Conservation (phyloP, 2,797 vertebrate species). For the Myotis pilosus region DNA sequence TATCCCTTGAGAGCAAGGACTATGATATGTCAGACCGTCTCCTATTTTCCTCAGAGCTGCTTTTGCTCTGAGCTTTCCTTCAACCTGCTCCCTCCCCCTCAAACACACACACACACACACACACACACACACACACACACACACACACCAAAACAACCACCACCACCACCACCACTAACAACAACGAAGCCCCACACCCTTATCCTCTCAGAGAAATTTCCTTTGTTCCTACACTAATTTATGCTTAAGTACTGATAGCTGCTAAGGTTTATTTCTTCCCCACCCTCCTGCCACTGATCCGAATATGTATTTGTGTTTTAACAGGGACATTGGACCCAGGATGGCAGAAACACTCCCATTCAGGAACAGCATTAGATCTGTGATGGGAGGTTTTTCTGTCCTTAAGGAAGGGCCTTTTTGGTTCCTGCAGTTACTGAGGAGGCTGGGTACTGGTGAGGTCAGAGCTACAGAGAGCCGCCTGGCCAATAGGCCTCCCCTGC, state of each 20-base stretch:
- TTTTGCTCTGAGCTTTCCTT: neutral
- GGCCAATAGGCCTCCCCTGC: neutral
- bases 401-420: neutral
- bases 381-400: neutral
- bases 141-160: neutral
- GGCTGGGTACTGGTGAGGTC: neutral
- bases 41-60: neutral
- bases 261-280: neutral
- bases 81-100: neutral
- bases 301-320: constrained; percentile 17
- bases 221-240: neutral
- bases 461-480: neutral
- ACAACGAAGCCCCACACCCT: neutral
- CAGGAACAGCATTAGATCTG: neutral
- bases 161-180: neutral
- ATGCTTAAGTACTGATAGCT: neutral
- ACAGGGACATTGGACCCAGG: neutral
- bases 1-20: neutral
- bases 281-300: neutral
- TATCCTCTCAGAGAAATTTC: neutral
- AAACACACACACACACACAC: neutral
- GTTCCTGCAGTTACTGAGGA: neutral
- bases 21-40: neutral
- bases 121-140: neutral
- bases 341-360: neutral